Evolutionary conservation across 2,113 vertebrate species (phyloP).

Genomic region (Coturnix japonica): DNA sequence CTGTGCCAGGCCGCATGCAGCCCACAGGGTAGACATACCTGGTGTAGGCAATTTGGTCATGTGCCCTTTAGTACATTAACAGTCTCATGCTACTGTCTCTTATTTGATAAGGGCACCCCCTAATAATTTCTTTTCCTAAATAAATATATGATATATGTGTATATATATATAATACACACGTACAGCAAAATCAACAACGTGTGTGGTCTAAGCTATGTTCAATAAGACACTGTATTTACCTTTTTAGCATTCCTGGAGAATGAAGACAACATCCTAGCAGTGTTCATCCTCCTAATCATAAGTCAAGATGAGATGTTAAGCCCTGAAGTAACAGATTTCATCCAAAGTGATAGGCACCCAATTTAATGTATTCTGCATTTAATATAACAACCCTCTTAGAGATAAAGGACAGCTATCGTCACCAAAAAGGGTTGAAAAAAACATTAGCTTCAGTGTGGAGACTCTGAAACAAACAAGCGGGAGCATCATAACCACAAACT

Average conservation of each 20-base stretch:
- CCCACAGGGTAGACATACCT: too few species aligned
- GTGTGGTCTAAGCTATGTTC: conserved; percentile 47
- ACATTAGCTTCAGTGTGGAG: neutral
- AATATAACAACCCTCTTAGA: neutral
- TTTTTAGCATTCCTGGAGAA: conserved; percentile 40
- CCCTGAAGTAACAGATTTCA: conserved; percentile 50
- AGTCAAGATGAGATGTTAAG: conserved; percentile 63
- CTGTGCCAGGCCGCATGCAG: too few species aligned
- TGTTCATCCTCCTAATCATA: conserved; percentile 37
- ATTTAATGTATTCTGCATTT: conserved; percentile 23
- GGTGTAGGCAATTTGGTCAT: too few species aligned
- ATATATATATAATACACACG: neutral
- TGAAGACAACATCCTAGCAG: conserved; percentile 43
- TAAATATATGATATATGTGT: too few species aligned
- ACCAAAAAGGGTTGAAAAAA: conserved; percentile 4
- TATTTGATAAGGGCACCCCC: too few species aligned
- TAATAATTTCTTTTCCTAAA: too few species aligned
- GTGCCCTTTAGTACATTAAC: too few species aligned
- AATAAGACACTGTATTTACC: conserved; percentile 31
- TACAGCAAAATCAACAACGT: neutral
- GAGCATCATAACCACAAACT: neutral
- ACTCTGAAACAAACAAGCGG: neutral
- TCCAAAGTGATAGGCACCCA: conserved; percentile 44
- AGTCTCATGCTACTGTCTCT: too few species aligned
- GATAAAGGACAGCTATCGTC: conserved; percentile 3